Evolutionary conservation across 2,797 vertebrate genomes (phyloP).

Genomic region (Pseudomugil tenellus): DNA sequence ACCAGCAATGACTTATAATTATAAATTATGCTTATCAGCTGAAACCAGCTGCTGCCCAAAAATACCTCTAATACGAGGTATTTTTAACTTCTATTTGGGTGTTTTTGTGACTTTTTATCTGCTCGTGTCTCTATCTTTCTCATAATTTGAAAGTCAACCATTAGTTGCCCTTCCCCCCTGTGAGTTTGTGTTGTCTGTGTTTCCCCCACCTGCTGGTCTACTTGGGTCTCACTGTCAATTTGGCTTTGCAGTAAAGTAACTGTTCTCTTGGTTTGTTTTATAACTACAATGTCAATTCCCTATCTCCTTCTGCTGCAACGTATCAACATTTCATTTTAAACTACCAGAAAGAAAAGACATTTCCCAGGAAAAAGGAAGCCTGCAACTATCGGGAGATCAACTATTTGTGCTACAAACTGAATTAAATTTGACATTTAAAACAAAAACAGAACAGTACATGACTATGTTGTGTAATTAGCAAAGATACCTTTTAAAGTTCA

Average conservation of each 20-base stretch:
- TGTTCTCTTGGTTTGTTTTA: conserved; percentile 10
- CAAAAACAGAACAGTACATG: neutral
- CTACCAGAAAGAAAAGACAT: conserved; percentile 16
- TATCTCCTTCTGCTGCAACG: conserved; percentile 20
- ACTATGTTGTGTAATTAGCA: too few relatives aligned
- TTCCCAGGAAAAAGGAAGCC: conserved; percentile 22
- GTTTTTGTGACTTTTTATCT: conserved; percentile 25
- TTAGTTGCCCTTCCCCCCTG: conserved; percentile 26
- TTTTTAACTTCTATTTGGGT: conserved; percentile 14
- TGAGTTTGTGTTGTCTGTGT: conserved; percentile 30
- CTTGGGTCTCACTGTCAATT: conserved; percentile 17
- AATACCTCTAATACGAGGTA: conserved; percentile 19
- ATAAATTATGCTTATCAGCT: too few relatives aligned
- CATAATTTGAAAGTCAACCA: conserved; percentile 41
- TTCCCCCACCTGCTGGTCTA: conserved; percentile 39
- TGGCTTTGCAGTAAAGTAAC: conserved; percentile 1
- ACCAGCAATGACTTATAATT: too few relatives aligned
- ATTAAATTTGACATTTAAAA: conserved; percentile 40
- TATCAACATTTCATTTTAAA: conserved; percentile 55
- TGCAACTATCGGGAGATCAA: conserved; percentile 29
- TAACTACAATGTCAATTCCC: conserved; percentile 32
- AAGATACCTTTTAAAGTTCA: neutral
- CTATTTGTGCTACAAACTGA: conserved; percentile 17
- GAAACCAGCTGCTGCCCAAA: conserved; percentile 22
- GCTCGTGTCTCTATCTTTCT: conserved; percentile 37